A percentile compares a stretch with the other conserved stretches of the same genome.
Conservation (phyloP, 2,113 vertebrate genomes). For the Poeciliopsis retropinna region DNA sequence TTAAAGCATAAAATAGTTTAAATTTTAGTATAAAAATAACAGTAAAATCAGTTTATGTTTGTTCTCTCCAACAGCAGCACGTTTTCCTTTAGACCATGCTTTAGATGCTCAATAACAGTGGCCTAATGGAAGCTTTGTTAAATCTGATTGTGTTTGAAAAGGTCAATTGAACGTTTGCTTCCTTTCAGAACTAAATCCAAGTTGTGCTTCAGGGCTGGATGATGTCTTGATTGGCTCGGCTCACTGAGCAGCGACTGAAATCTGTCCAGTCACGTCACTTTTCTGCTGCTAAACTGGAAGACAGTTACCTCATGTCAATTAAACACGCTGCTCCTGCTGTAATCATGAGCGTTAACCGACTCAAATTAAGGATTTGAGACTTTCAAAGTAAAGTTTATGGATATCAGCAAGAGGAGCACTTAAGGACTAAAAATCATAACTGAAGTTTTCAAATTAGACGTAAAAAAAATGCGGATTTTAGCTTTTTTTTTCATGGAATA, state of each 20-base stretch:
- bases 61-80: neutral
- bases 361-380: too few species aligned
- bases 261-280: slow-evolving; percentile 48
- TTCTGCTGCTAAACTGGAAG: slow-evolving; percentile 47
- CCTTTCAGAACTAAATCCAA: slow-evolving; percentile 39
- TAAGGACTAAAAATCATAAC: too few species aligned
- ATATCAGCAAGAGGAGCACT: too few species aligned
- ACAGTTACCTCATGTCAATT: slow-evolving; percentile 38
- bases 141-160: slow-evolving; percentile 52
- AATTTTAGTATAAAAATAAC: neutral
- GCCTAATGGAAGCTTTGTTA: slow-evolving; percentile 27
- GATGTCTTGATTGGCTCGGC: slow-evolving; percentile 53
- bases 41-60: too few species aligned
- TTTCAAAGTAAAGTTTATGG: too few species aligned
- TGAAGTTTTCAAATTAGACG: too few species aligned
- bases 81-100: neutral
- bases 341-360: neutral
- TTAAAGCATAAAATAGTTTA: neutral
- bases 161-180: slow-evolving; percentile 50
- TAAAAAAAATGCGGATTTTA: too few species aligned
- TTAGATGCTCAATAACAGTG: neutral
- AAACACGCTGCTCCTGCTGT: neutral
- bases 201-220: slow-evolving; percentile 51
- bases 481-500: too few species aligned
- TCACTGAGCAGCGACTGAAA: slow-evolving; percentile 42